These are phyloP conservation scores for Nebria salina DNA, from an alignment of 2,888 invertebrate species.

Conservation along the genomic window DNA sequence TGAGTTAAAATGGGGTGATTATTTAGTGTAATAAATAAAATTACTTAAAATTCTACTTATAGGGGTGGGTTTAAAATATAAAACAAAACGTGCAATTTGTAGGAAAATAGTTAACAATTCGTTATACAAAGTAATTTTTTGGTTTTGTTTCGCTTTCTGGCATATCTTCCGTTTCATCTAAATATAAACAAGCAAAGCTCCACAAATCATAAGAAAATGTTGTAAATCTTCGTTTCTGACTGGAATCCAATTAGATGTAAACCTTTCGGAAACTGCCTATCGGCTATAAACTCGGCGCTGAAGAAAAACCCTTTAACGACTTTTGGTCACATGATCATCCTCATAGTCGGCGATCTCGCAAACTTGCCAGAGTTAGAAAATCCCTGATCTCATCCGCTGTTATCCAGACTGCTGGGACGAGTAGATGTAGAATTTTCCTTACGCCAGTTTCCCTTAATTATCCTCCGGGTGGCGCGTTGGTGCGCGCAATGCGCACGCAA, in stretches of 20 bases:
- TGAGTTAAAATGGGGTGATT: too few species aligned
- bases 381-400: constrained; percentile 10
- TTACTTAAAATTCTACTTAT: too few species aligned
- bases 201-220: neutral
- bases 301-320: constrained; percentile 17
- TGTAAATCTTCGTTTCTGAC: constrained; percentile 20
- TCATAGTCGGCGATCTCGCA: neutral
- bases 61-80: too few species aligned
- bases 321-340: constrained; percentile 16
- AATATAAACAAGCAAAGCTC: too few species aligned
- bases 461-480: constrained; percentile 2
- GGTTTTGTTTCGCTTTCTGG: too few species aligned
- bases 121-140: too few species aligned
- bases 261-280: neutral
- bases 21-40: too few species aligned
- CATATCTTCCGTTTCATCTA: too few species aligned
- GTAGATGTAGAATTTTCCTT: constrained; percentile 14
- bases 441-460: constrained; percentile 11
- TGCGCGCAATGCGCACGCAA: constrained; percentile 7
- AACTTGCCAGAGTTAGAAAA: neutral
- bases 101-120: too few species aligned
- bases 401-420: neutral
- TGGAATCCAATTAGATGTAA: constrained; percentile 18
- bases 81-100: too few species aligned
- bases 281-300: constrained; percentile 15